phyloP scores from a whole-genome alignment of 1,140 invertebrate species.

The Tyrophagus putrescentiae region DNA sequence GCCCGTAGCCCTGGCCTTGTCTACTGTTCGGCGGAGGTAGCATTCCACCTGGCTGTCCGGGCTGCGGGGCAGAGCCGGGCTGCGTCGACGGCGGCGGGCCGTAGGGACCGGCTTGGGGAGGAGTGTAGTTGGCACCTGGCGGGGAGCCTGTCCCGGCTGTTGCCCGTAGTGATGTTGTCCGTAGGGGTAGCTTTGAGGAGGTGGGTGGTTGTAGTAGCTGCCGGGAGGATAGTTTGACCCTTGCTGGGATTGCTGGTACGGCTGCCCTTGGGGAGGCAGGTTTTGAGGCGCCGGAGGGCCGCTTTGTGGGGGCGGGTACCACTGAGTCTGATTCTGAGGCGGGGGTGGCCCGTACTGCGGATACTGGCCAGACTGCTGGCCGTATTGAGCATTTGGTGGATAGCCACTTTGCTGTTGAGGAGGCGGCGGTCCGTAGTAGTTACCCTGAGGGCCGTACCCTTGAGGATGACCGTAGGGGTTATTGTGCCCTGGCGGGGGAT shows the following conservation, averaged over 20 bases:
- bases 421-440: neutral
- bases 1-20: too few relatives aligned
- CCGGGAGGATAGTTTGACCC: neutral
- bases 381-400: neutral
- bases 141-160: neutral
- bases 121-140: neutral
- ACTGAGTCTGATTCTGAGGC: neutral
- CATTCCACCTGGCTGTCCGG: too few relatives aligned
- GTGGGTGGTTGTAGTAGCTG: constrained; percentile 2
- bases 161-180: neutral
- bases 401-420: neutral
- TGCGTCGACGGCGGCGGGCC: neutral
- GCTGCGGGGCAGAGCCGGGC: neutral
- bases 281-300: neutral
- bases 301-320: neutral
- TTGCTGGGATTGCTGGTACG: neutral
- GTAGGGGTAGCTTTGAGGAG: constrained; percentile 5
- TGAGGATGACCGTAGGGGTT: neutral
- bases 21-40: too few relatives aligned
- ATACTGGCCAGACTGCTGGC: too few relatives aligned
- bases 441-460: neutral
- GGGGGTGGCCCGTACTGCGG: neutral
- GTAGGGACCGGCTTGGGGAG: neutral
- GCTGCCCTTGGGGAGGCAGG: neutral
- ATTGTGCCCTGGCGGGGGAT: neutral